A percentile compares a stretch with the other conserved stretches of the same genome.
Evolutionary conservation across 92 coral and sea anemone species (phyloP).

Genomic region (Meandrina meandrites): DNA sequence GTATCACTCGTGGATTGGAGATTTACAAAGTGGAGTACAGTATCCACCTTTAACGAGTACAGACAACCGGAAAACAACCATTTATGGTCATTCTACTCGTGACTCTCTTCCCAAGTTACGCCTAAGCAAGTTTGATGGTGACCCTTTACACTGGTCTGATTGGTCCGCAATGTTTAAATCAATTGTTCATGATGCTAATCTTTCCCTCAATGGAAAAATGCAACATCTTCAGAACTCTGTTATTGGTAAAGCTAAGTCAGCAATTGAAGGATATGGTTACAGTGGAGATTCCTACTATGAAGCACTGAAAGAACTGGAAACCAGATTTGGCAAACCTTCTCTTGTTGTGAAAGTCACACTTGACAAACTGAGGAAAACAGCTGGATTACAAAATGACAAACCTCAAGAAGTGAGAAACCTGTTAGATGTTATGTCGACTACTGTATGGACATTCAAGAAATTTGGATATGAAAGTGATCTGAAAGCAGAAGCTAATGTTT

Average conservation of each 20-base stretch:
- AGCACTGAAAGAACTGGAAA: conserved; percentile 50
- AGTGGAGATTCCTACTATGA: conserved; percentile 54
- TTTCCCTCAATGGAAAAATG: conserved; percentile 45
- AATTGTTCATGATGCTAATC: conserved; percentile 46
- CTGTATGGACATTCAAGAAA: conserved; percentile 41
- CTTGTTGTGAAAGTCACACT: conserved; percentile 40
- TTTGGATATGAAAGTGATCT: conserved; percentile 40
- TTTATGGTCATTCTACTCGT: not conserved
- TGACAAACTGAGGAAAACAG: conserved; percentile 22
- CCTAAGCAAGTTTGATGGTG: conserved; percentile 53
- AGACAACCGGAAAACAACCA: not conserved
- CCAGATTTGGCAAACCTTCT: conserved; percentile 59
- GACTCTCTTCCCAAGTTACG: conserved; percentile 46
- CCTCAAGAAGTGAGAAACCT: conserved; percentile 34
- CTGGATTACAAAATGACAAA: conserved; percentile 36
- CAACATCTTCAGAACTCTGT: conserved; percentile 63
- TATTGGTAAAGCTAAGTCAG: conserved; percentile 49
- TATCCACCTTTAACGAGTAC: not conserved
- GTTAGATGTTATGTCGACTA: conserved; percentile 41
- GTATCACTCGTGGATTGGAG: conserved; percentile 18
- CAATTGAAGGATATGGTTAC: conserved; percentile 58
- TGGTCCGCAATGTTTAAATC: conserved; percentile 64
- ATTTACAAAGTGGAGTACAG: not conserved
- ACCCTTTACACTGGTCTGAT: conserved; percentile 59
- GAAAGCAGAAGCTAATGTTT: conserved; percentile 44